These are phyloP conservation scores for Pseudolaguvia tuberculata DNA, from an alignment of 2,113 vertebrate genomes.

Conservation along the genomic window DNA sequence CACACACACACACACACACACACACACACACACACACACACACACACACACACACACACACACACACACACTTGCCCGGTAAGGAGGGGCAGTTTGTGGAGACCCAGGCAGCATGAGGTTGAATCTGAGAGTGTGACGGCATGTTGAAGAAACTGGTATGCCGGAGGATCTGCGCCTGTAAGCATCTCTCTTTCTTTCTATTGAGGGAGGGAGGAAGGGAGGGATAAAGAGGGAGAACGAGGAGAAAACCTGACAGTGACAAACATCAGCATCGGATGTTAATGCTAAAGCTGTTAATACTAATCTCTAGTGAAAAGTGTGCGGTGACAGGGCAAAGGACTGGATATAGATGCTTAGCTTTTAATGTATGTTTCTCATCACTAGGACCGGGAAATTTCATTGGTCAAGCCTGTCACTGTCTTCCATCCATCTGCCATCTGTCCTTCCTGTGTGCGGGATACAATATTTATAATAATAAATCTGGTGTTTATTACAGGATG, in stretches of 20 bases:
- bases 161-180: constrained; percentile 78
- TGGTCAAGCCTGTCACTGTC: neutral
- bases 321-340: neutral
- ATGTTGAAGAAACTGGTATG: constrained; percentile 83
- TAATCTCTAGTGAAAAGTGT: neutral
- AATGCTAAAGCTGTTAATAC: neutral
- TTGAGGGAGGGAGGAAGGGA: constrained; percentile 26
- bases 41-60: constrained; percentile 10
- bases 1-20: constrained; percentile 20
- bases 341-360: neutral
- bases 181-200: constrained; percentile 56
- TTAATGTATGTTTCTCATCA: neutral
- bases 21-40: constrained; percentile 14
- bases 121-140: constrained; percentile 58
- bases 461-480: neutral
- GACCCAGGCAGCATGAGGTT: constrained; percentile 52
- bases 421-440: neutral
- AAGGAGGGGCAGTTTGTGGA: constrained; percentile 43
- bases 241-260: neutral
- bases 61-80: constrained; percentile 16
- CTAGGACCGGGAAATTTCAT: neutral
- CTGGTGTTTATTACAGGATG: constrained; percentile 19
- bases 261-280: neutral
- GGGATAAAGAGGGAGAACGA: neutral
- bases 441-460: constrained; percentile 13